Evolutionary conservation across 2,888 invertebrate genomes (phyloP), one percentile per base, ranked within the genome.

Genomic region (Iphiclides podalirius): DNA sequence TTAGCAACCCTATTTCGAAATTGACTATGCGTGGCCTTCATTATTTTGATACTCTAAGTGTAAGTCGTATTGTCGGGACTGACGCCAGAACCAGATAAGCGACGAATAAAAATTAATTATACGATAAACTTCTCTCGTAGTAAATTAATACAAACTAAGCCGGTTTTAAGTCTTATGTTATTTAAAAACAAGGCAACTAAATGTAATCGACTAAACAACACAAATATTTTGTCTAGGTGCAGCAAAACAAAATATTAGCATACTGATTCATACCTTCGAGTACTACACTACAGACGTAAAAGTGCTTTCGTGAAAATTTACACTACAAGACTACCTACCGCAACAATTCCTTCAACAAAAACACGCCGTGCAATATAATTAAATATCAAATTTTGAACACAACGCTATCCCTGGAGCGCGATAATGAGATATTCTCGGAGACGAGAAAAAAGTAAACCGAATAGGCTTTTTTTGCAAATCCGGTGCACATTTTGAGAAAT

Each of bases 401-500:
- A 17, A 15, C 17, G 14, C 15, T 31, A 35, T 39, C 34, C 49
- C 35, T 4, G 16, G 38, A 37, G 37, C 33, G 37, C n/a, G n/a
- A 33, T 17, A n/a, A 16, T 34, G 12, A 2, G 8, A 39, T 26
- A 9, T 49, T 16, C 13, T 43, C 31, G 8, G 28, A 6, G 14
- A 11, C 36, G 13, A 46, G 7, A 39, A 39, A 9, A 9, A 28
- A 39, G 14, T 14, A 14, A 13, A 8, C 13, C 39, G 4, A 9
- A 23, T 3, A 23, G n/a, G 23, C 20, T 75, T 67, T 71, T 68
- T 64, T 63, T 61, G 63, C 72, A 62, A 66, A 59, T 63, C 62
- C 64, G 61, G 58, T 68, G 64, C 68, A 70, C 67, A 77, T 72
- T 74, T 76, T 65, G 63, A 66, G 67, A 73, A 78, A 75, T 75